Conservation (phyloP, 2,888 invertebrate species). For the Zeuzera pyrina region DNA sequence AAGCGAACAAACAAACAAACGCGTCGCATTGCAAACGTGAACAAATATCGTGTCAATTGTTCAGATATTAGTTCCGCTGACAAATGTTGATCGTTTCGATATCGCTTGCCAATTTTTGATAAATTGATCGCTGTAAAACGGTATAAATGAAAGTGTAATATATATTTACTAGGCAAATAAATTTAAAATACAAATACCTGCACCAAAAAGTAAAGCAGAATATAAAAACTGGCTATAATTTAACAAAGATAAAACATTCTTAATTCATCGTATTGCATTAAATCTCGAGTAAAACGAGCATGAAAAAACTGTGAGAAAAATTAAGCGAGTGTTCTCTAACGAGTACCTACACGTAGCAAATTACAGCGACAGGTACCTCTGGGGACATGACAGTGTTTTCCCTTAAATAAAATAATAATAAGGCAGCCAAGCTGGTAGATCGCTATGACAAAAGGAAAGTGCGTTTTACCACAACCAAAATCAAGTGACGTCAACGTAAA, state of each 20-base stretch:
- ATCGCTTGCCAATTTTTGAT: slow-evolving; percentile 44
- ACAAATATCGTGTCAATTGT: slow-evolving; percentile 34
- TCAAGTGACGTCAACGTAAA: no score
- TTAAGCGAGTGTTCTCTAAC: slow-evolving; percentile 16
- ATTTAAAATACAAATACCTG: no score
- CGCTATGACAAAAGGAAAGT: slow-evolving; percentile 45
- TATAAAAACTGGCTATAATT: no score
- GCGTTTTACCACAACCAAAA: no score
- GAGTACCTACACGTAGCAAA: slow-evolving; percentile 42
- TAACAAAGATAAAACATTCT: no score
- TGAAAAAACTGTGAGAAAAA: slow-evolving; percentile 25
- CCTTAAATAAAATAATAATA: slow-evolving; percentile 66
- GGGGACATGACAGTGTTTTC: slow-evolving; percentile 43
- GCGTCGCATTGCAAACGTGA: slow-evolving; percentile 18
- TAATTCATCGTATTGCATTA: slow-evolving; percentile 34
- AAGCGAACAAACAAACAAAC: slow-evolving; percentile 32
- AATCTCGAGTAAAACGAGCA: slow-evolving; percentile 41
- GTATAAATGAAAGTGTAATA: no score
- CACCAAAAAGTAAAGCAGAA: no score
- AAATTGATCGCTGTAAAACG: no score
- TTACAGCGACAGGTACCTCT: slow-evolving; percentile 63
- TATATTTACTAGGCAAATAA: no score
- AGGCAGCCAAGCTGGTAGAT: slow-evolving; percentile 30
- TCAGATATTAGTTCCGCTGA: slow-evolving; percentile 51
- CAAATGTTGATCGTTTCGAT: slow-evolving; percentile 49